Conservation (phyloP, 2,888 invertebrate species). For the Nomada lathburiana region DNA sequence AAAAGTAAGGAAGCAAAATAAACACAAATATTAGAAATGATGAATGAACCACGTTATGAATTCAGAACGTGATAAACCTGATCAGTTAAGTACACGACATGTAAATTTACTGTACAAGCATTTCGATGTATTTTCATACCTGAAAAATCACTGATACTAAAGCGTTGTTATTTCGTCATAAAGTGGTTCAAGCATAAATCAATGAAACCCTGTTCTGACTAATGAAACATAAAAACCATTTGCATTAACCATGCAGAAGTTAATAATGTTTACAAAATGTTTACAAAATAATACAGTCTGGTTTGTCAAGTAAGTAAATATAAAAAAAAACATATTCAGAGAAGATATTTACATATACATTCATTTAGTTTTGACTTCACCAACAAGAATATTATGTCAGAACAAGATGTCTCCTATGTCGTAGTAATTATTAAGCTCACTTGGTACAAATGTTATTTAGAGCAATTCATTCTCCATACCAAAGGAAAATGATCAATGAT, state of each 20-base stretch:
- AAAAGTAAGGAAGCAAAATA: constrained; percentile 53
- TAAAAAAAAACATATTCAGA: not conserved
- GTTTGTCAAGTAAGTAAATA: not conserved
- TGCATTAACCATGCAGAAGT: not conserved
- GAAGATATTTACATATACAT: not conserved
- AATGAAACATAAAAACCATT: not conserved
- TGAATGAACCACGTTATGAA: constrained; percentile 57
- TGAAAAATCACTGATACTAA: not conserved
- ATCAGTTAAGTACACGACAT: not conserved
- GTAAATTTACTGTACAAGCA: too few relatives aligned
- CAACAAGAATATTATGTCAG: constrained; percentile 18
- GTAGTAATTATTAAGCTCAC: constrained; percentile 46
- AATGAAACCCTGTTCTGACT: constrained; percentile 47
- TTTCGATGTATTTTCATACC: too few relatives aligned
- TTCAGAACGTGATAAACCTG: not conserved
- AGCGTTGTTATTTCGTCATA: constrained; percentile 24
- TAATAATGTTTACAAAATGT: too few relatives aligned
- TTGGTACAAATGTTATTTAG: constrained; percentile 41
- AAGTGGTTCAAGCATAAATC: constrained; percentile 48
- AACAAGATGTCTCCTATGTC: constrained; percentile 41
- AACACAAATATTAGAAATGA: constrained; percentile 44
- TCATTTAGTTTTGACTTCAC: not conserved
- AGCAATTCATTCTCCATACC: constrained; percentile 59
- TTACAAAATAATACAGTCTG: too few relatives aligned
- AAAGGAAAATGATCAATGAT: constrained; percentile 56